Percentiles rank a stretch among this genome's conserved stretches.
phyloP scores from a whole-genome alignment of 1,140 invertebrate genomes.

The Drosophila pruinosa region DNA sequence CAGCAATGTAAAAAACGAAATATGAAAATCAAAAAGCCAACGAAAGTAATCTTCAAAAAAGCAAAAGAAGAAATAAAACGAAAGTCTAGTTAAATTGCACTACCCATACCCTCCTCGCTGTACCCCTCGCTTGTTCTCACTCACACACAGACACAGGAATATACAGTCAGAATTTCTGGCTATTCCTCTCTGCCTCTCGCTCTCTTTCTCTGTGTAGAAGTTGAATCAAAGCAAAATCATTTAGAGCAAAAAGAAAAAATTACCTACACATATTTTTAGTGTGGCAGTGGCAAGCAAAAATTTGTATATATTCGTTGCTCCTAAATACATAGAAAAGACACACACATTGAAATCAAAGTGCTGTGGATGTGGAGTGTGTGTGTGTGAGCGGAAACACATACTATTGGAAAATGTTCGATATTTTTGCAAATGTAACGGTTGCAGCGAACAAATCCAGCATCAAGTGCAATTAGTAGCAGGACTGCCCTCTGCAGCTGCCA shows the following conservation, averaged over 20 bases:
- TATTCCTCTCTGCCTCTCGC: conserved; percentile 11
- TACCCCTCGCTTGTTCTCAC: background rate
- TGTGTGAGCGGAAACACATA: conserved; percentile 50
- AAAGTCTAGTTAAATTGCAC: conserved; percentile 44
- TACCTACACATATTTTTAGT: conserved; percentile 68
- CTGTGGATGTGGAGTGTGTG: conserved; percentile 23
- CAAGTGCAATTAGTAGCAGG: conserved; percentile 27
- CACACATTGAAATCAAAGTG: conserved; percentile 31
- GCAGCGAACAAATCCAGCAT: conserved; percentile 9
- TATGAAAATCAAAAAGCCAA: conserved; percentile 19
- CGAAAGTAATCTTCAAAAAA: conserved; percentile 17
- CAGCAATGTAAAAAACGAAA: conserved; percentile 12
- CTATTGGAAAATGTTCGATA: conserved; percentile 42
- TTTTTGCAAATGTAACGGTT: conserved; percentile 42
- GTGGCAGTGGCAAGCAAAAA: conserved; percentile 56
- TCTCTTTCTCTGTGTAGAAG: conserved; percentile 38
- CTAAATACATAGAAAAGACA: conserved; percentile 58
- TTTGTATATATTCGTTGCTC: conserved; percentile 79
- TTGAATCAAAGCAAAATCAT: conserved; percentile 53
- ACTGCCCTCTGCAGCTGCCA: conserved; percentile 4
- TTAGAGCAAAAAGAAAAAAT: conserved; percentile 52
- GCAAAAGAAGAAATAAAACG: conserved; percentile 5
- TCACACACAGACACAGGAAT: background rate
- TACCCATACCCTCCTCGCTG: background rate
- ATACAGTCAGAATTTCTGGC: background rate